Evolutionary conservation across 2,888 invertebrate genomes (phyloP), one percentile per base, ranked within the genome.

Genomic region (Sarcophaga subvicina): DNA sequence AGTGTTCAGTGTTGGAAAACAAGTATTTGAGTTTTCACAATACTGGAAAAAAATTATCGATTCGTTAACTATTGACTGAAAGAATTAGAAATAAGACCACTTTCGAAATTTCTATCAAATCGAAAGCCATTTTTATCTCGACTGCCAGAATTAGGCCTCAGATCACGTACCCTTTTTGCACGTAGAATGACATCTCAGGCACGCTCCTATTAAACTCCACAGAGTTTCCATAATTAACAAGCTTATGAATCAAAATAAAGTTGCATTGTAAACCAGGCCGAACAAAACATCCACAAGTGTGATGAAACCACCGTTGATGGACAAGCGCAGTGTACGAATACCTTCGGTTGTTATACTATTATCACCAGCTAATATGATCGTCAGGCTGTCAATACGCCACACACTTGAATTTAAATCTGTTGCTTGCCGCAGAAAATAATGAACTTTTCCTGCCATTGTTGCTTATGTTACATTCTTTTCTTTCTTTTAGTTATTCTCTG

Each of bases 131-230:
- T 22, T 22, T 22, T 22, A 22, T 22, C 22, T 22, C 22, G 22
- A 22, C 22, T 22, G 22, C 22, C 22, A 22, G 22, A 22, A 22
- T 22, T 22, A 22, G 22, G 22, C 22, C 22, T 22, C 17, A 85
- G 27, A 75, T 75, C 75, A 70, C 81, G 67, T 25, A 49, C 62
- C 70, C 62, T 69, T 2, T 75, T 12, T 25, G 75, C 75, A 73
- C 63, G 63, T 27, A 67, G n/a, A 5, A 59, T 12, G 10, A 25
- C 27, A 20, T 17, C 60, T 66, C 66, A 1, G 25, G 63, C n/a
- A 2, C 6, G 98, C 97, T 75, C 97, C 96, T 22, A 14, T 45
- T 54, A 54, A 85, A 85, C 20, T 60, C 66, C 20, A 80, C 77
- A 12, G 49, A 47, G 25, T 76, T 49, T 8, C 78, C 79, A 75